phyloP scores from a whole-genome alignment of 2,888 invertebrate species.

The Chirona hameri region DNA sequence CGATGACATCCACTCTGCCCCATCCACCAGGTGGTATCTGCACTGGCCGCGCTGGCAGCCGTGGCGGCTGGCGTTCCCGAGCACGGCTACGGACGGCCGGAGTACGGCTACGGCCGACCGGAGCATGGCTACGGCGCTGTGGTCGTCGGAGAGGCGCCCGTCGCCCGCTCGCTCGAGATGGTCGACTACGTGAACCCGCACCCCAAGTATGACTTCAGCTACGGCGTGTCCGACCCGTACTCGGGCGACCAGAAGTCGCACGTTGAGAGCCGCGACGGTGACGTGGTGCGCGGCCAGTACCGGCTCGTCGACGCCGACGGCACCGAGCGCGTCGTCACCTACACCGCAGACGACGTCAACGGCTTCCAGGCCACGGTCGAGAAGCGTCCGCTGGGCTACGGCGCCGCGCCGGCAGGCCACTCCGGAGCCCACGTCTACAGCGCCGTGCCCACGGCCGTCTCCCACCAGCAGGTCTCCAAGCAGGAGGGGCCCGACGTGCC shows the following conservation, averaged over 20 bases:
- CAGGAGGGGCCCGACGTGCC: constrained; percentile 22
- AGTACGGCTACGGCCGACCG: background rate
- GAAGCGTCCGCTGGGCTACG: constrained; percentile 39
- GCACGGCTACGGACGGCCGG: background rate
- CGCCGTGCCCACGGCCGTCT: constrained; percentile 12
- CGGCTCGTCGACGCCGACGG: constrained; percentile 32
- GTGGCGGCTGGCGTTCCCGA: background rate
- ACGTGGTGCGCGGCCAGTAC: constrained; percentile 31
- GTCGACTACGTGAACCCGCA: constrained; percentile 28
- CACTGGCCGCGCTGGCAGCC: background rate
- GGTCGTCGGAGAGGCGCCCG: background rate
- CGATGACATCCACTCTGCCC: background rate
- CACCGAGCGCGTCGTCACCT: constrained; percentile 35
- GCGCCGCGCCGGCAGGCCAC: constrained; percentile 31
- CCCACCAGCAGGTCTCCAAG: background rate
- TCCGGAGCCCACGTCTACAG: background rate
- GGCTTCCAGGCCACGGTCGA: constrained; percentile 41
- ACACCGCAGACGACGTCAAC: constrained; percentile 37
- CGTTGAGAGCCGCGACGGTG: constrained; percentile 31
- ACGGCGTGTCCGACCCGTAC: constrained; percentile 32
- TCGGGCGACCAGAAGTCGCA: constrained; percentile 33
- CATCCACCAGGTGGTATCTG: background rate
- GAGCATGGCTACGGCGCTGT: background rate
- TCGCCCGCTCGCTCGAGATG: background rate
- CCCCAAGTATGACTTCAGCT: constrained; percentile 30